These are phyloP conservation scores for Catharus ustulatus DNA, from an alignment of 2,797 vertebrate genomes.

Conservation along the genomic window DNA sequence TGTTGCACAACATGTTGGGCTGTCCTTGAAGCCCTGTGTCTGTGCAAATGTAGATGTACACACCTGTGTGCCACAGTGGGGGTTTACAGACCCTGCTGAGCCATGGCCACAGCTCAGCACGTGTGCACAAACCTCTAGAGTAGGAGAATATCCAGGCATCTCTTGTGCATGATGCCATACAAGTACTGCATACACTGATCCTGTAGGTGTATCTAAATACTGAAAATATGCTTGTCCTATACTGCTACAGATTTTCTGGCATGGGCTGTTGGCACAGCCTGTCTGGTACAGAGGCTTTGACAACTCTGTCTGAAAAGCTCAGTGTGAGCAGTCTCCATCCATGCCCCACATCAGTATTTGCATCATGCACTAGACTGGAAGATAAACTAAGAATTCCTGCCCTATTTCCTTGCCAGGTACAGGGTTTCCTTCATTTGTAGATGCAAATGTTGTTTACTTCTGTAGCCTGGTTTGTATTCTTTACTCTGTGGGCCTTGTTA, in stretches of 20 bases:
- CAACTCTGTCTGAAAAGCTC: background rate
- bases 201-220: background rate
- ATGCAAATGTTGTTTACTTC: background rate
- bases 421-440: background rate
- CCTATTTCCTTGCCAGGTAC: background rate
- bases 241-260: slow-evolving; percentile 19
- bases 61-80: accelerated
- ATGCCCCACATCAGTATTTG: background rate
- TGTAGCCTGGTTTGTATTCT: background rate
- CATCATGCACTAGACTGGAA: background rate
- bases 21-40: background rate
- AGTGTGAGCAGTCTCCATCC: background rate
- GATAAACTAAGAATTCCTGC: background rate
- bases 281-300: background rate
- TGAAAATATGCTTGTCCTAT: background rate
- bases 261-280: background rate
- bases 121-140: background rate
- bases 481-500: background rate
- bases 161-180: background rate
- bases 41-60: background rate
- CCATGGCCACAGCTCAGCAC: background rate
- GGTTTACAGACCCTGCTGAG: background rate
- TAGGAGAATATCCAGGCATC: background rate
- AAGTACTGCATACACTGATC: background rate
- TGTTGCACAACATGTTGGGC: background rate